A percentile compares a stretch with the other conserved stretches of the same genome.
phyloP scores from a whole-genome alignment of 1,140 invertebrate genomes.

The Druon quercuslanigerum region DNA sequence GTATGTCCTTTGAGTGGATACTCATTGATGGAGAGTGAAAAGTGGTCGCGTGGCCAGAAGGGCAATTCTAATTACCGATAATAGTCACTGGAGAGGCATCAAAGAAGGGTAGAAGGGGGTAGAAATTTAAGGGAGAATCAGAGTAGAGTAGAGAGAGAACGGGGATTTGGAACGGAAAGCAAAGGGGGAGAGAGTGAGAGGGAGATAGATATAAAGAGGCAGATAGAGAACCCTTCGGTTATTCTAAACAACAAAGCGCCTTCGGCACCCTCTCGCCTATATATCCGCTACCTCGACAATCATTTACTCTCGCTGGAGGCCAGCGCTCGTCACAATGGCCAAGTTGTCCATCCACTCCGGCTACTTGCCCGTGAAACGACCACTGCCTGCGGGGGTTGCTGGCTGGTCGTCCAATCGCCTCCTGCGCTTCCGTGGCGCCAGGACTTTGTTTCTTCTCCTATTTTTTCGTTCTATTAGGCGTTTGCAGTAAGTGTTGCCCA shows the following conservation, averaged over 20 bases:
- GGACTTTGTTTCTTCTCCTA: slow-evolving; percentile 43
- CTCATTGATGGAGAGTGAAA: slow-evolving; percentile 56
- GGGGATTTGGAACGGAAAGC: background rate
- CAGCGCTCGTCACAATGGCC: slow-evolving; percentile 71
- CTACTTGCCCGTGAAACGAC: slow-evolving; percentile 72
- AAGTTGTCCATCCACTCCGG: slow-evolving; percentile 73
- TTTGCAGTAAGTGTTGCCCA: slow-evolving; percentile 35
- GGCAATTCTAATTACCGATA: slow-evolving; percentile 74
- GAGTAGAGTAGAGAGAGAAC: slow-evolving; percentile 43
- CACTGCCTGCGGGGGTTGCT: slow-evolving; percentile 54
- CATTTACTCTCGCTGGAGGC: slow-evolving; percentile 73
- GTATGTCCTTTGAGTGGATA: slow-evolving; percentile 37
- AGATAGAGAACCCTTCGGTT: slow-evolving; percentile 67
- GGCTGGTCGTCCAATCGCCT: slow-evolving; percentile 62
- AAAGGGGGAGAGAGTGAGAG: slow-evolving; percentile 39
- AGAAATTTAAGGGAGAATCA: slow-evolving; percentile 39
- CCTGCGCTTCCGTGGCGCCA: slow-evolving; percentile 53
- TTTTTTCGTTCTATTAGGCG: slow-evolving; percentile 45
- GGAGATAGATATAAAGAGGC: slow-evolving; percentile 38
- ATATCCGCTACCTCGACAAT: slow-evolving; percentile 66
- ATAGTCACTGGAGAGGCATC: slow-evolving; percentile 59
- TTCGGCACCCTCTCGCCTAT: slow-evolving; percentile 59
- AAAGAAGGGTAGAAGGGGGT: slow-evolving; percentile 39
- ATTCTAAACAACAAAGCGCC: slow-evolving; percentile 74
- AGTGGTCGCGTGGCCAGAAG: slow-evolving; percentile 72